Evolutionary conservation across 2,113 vertebrate species (phyloP).

Genomic region (Corynorhinus townsendii): DNA sequence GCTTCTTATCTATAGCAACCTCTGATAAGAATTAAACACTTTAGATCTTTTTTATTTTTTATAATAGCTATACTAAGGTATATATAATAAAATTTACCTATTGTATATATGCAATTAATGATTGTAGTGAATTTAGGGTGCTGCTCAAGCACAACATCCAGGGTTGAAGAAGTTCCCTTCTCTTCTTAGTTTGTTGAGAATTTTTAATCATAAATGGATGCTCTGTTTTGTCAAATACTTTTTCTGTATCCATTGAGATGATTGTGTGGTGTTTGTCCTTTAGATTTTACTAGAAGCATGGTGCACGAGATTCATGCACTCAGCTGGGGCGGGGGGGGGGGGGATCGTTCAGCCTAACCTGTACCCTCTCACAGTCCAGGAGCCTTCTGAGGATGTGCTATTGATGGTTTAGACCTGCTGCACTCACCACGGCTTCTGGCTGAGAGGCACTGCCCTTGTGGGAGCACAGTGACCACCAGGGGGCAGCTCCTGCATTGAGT

Average conservation of each 20-base stretch:
- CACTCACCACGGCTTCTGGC: too few relatives aligned
- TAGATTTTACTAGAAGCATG: neutral
- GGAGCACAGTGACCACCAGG: too few relatives aligned
- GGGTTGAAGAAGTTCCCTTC: neutral
- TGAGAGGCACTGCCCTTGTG: too few relatives aligned
- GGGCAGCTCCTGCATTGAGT: too few relatives aligned
- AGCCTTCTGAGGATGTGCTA: too few relatives aligned
- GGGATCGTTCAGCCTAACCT: too few relatives aligned
- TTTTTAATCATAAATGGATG: neutral
- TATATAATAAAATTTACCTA: neutral
- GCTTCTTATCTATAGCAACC: neutral
- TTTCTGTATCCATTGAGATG: neutral
- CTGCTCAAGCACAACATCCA: neutral
- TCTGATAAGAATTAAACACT: neutral
- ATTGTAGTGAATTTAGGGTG: neutral
- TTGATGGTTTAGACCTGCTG: too few relatives aligned
- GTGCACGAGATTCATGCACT: too few relatives aligned
- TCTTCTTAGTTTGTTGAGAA: neutral
- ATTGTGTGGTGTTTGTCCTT: neutral
- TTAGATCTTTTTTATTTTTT: neutral
- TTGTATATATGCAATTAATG: neutral
- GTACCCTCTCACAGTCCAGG: too few relatives aligned
- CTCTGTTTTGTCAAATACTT: neutral
- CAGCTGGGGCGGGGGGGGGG: too few relatives aligned
- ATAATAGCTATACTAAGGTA: neutral